These are phyloP conservation scores for Dynastes grantii DNA, from an alignment of 2,888 invertebrate genomes.

Conservation along the genomic window DNA sequence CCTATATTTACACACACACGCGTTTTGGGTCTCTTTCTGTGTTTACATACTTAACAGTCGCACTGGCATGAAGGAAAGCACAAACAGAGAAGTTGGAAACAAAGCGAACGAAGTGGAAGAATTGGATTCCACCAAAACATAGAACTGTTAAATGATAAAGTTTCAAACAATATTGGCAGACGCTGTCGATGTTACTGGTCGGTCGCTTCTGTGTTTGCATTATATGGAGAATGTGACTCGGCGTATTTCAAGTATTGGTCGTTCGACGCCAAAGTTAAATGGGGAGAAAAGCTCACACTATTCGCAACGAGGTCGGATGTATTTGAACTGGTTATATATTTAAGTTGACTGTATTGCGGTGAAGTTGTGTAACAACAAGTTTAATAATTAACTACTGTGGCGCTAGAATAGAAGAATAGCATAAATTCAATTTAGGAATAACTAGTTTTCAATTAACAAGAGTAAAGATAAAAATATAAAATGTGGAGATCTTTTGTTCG, in stretches of 20 bases:
- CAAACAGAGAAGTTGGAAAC: constrained; percentile 16
- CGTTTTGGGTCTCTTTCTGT: not conserved
- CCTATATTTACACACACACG: not conserved
- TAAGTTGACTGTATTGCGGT: constrained; percentile 9
- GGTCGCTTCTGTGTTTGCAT: constrained; percentile 9
- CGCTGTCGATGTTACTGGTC: constrained; percentile 5
- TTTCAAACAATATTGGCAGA: constrained; percentile 32
- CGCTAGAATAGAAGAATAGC: too few species aligned
- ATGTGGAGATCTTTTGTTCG: too few species aligned
- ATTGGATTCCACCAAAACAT: constrained; percentile 6
- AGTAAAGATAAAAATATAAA: too few species aligned
- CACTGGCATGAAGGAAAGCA: not conserved
- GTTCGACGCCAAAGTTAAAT: constrained; percentile 17
- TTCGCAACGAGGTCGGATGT: not conserved
- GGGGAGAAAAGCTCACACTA: not conserved
- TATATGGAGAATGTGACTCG: not conserved
- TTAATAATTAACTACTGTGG: not conserved
- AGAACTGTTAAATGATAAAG: constrained; percentile 13
- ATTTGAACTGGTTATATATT: constrained; percentile 5
- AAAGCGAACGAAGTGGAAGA: not conserved
- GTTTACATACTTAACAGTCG: constrained; percentile 8
- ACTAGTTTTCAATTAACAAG: too few species aligned
- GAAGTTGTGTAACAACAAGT: constrained; percentile 4
- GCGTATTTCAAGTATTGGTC: constrained; percentile 25
- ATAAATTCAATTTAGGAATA: too few species aligned